Percentiles rank a stretch among this genome's conserved stretches.
These are phyloP conservation scores for Pogonomyrmex barbatus DNA, from an alignment of 1,140 invertebrate genomes.

Conservation along the genomic window DNA sequence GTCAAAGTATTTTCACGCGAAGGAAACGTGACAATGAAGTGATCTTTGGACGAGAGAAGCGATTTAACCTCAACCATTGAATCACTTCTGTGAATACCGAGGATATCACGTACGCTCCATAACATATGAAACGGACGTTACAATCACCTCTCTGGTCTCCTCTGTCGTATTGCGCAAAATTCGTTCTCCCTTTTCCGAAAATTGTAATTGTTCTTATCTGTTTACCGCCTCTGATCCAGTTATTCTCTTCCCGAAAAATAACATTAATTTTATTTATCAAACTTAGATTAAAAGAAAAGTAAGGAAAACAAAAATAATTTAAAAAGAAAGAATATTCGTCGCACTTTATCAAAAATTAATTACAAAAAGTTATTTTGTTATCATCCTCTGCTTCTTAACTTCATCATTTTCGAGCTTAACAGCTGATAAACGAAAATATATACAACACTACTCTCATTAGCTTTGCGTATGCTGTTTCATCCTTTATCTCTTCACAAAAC, in stretches of 20 bases:
- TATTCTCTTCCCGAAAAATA: neutral
- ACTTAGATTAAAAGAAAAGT: neutral
- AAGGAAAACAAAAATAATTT: neutral
- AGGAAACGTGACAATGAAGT: slow-evolving; percentile 33
- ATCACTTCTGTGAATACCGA: slow-evolving; percentile 17
- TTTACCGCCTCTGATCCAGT: neutral
- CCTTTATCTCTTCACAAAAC: neutral
- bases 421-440: slow-evolving; percentile 13
- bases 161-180: slow-evolving; percentile 26
- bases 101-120: slow-evolving; percentile 31
- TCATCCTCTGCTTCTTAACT: neutral
- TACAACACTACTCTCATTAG: neutral
- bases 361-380: slow-evolving; percentile 18
- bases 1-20: slow-evolving; percentile 31
- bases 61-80: slow-evolving; percentile 36
- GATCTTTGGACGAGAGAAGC: slow-evolving; percentile 47
- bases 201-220: slow-evolving; percentile 1
- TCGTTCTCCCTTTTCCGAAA: neutral
- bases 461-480: neutral
- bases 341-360: neutral
- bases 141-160: slow-evolving; percentile 15
- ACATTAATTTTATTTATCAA: neutral
- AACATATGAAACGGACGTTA: slow-evolving; percentile 31
- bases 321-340: neutral
- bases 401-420: slow-evolving; percentile 5